These are phyloP conservation scores for Eufriesea mexicana DNA, from an alignment of 1,140 invertebrate genomes.

Conservation along the genomic window DNA sequence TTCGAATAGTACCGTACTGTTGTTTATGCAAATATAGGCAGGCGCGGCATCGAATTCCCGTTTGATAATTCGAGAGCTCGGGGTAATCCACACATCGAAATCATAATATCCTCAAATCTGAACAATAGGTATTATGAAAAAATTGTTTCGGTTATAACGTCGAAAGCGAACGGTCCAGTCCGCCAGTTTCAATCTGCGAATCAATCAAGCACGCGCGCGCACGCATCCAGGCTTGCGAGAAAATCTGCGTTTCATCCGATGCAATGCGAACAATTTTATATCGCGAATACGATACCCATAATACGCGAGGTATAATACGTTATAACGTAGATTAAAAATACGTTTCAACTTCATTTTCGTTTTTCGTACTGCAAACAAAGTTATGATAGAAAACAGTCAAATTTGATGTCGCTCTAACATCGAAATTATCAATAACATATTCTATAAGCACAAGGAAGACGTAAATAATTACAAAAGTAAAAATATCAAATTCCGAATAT, in stretches of 20 bases:
- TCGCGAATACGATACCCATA: conserved; percentile 8
- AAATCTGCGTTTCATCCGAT: conserved; percentile 23
- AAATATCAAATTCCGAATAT: no score
- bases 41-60: not conserved
- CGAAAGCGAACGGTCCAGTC: not conserved
- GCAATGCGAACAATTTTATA: not conserved
- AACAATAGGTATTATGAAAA: conserved; percentile 5
- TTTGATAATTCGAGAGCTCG: not conserved
- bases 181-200: conserved; percentile 10
- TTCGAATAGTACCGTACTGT: not conserved
- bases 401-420: no score
- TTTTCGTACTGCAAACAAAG: not conserved
- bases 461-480: no score
- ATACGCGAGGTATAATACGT: conserved; percentile 5
- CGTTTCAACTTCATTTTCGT: not conserved
- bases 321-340: conserved; percentile 18
- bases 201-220: conserved; percentile 27
- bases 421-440: no score
- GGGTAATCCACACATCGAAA: not conserved
- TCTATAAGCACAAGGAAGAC: no score
- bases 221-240: not conserved
- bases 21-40: not conserved
- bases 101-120: conserved; percentile 12
- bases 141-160: conserved; percentile 2
- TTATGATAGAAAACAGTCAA: not conserved